phyloP scores from a whole-genome alignment of 2,888 invertebrate genomes.

The Cerceris rybyensis region DNA sequence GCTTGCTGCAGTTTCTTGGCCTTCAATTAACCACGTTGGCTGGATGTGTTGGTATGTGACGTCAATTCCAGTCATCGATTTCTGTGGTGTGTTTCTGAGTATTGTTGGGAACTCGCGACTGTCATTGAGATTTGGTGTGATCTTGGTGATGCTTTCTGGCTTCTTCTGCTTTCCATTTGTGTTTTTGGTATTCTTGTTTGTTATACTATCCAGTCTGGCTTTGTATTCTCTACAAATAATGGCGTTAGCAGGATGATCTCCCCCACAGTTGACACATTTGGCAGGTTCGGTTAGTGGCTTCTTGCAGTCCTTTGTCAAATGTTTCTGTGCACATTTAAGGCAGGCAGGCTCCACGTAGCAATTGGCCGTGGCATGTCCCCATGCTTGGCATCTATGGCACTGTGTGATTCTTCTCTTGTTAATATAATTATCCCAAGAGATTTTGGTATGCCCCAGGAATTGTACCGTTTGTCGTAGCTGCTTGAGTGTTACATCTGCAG shows the following conservation, averaged over 20 bases:
- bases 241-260: constrained; percentile 67
- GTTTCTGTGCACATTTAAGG: constrained; percentile 65
- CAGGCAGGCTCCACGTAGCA: constrained; percentile 63
- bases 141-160: not conserved
- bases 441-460: constrained; percentile 49
- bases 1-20: not conserved
- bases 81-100: not conserved
- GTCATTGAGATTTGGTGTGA: not conserved
- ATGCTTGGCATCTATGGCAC: constrained; percentile 68
- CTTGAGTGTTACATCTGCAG: not conserved
- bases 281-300: constrained; percentile 59
- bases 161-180: not conserved
- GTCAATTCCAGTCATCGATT: not conserved
- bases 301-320: constrained; percentile 65
- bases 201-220: constrained; percentile 18
- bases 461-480: constrained; percentile 44
- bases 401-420: constrained; percentile 63
- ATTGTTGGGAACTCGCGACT: not conserved
- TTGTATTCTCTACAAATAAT: constrained; percentile 54
- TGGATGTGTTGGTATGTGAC: not conserved
- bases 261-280: constrained; percentile 69
- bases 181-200: not conserved
- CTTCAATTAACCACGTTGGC: not conserved
- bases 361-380: constrained; percentile 68
- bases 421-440: constrained; percentile 60